These are phyloP conservation scores for Saguinus imperator DNA, from an alignment of 2,113 vertebrate genomes.

Conservation along the genomic window DNA sequence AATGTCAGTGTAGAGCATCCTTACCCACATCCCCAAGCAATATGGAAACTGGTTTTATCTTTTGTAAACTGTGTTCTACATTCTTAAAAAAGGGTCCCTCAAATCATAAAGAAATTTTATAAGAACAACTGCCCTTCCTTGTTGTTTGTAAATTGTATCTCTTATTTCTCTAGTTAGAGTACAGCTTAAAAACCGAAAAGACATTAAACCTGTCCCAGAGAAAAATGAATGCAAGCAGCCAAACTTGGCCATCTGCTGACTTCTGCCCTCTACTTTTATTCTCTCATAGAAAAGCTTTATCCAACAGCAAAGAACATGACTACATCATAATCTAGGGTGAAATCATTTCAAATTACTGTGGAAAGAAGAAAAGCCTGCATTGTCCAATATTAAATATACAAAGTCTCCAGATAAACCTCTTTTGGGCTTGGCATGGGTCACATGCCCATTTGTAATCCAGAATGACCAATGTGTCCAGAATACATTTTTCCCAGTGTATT, in stretches of 20 bases:
- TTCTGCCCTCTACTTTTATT: neutral
- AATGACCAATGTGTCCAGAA: neutral
- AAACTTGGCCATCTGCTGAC: neutral
- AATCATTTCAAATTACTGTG: neutral
- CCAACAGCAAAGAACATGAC: neutral
- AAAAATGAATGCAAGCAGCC: neutral
- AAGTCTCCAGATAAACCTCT: neutral
- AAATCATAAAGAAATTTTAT: neutral
- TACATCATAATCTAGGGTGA: neutral
- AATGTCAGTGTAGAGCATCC: neutral
- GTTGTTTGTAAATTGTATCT: neutral
- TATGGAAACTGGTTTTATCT: neutral
- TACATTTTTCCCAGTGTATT: neutral
- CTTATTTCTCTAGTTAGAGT: neutral
- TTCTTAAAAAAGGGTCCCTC: neutral
- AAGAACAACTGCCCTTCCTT: neutral
- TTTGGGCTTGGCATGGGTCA: neutral
- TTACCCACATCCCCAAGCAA: neutral
- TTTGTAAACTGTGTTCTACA: neutral
- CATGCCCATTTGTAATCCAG: neutral
- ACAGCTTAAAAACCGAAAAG: neutral
- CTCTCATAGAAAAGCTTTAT: neutral
- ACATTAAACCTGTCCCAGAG: neutral
- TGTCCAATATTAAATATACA: neutral
- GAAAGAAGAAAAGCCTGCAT: neutral